Percentiles rank a stretch among this genome's conserved stretches.
These are phyloP conservation scores for Sebastolobus altivelis DNA, from an alignment of 2,797 vertebrate species.

Conservation along the genomic window DNA sequence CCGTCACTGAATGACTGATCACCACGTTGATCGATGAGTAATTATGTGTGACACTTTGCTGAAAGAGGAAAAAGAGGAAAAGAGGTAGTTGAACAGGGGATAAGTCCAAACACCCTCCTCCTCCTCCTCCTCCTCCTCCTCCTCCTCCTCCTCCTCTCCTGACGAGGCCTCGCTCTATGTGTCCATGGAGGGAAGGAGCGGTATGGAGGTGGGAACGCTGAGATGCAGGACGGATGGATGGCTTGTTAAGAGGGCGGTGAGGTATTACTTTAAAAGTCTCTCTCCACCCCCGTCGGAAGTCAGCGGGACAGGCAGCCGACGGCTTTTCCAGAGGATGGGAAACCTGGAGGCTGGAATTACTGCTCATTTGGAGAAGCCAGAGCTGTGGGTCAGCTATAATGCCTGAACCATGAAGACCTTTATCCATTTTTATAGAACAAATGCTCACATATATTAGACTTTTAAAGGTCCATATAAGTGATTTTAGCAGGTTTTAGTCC, in stretches of 20 bases:
- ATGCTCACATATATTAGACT: neutral
- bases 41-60: slow-evolving; percentile 36
- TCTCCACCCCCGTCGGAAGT: slow-evolving; percentile 85
- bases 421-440: slow-evolving; percentile 1
- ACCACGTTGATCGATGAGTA: slow-evolving; percentile 27
- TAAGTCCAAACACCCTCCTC: slow-evolving; percentile 29
- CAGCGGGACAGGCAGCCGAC: slow-evolving; percentile 75
- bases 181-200: slow-evolving; percentile 55
- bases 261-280: slow-evolving; percentile 83
- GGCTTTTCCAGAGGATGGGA: slow-evolving; percentile 85
- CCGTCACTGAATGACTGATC: slow-evolving; percentile 23
- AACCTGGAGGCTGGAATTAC: slow-evolving; percentile 84
- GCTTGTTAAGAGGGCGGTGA: slow-evolving; percentile 78
- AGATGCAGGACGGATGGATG: slow-evolving; percentile 71
- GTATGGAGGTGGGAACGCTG: slow-evolving; percentile 72
- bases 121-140: slow-evolving; percentile 14
- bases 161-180: slow-evolving; percentile 37
- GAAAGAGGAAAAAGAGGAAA: slow-evolving; percentile 31
- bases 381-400: slow-evolving; percentile 29
- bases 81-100: slow-evolving; percentile 20
- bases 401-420: slow-evolving; percentile 8
- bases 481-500: neutral
- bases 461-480: neutral
- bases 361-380: slow-evolving; percentile 62
- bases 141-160: slow-evolving; percentile 23